Evolutionary conservation across 2,888 invertebrate species (phyloP), one percentile per base, ranked within the genome.

Genomic region (Ceraclea dissimilis): DNA sequence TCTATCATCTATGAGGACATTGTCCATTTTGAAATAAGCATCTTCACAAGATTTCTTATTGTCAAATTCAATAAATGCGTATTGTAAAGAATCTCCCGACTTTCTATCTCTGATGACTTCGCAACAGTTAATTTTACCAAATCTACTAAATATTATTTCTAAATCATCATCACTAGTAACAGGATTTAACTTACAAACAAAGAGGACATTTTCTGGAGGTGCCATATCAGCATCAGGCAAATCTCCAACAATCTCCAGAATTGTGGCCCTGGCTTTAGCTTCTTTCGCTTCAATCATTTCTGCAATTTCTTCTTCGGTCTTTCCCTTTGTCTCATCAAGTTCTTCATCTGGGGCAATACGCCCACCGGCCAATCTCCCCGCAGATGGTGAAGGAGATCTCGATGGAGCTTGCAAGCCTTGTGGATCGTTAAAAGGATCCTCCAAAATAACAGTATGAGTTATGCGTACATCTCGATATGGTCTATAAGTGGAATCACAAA

Each of bases 1-100:
- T 21, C 99, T 79, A 69, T 99, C 99, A 74, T 99, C 99, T 65
- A 99, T 99, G 5, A 99, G 76, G 0, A 99, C 98, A 77, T 99
- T 99, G 70, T 98, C 98, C 99, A 99, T 99, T 78, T 99, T 99
- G 67, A 99, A 96, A 72, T 93, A 99, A 1, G 99, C 99, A 65
- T 91, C 90, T 75, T 99, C 99, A 74, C 99, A 99, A 0, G 92
- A 82, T 66, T 91, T 90, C 62, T 85, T 83, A 52, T 94, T 88
- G 60, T 88, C 90, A 77, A 98, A 99, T 71, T 99, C 99, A 57
- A 99, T 91, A 70, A 99, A 99, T 0, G 98, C 98, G 73, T 99
- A 99, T 68, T 99, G 99, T 55, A 99, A 75, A 0, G 98, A 99
- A 69, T 97, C 95, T 1, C 89, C 90, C 1, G 89, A 86, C 67